Evolutionary conservation across 2,797 vertebrate genomes (phyloP).

Genomic region (Tamandua tetradactyla): DNA sequence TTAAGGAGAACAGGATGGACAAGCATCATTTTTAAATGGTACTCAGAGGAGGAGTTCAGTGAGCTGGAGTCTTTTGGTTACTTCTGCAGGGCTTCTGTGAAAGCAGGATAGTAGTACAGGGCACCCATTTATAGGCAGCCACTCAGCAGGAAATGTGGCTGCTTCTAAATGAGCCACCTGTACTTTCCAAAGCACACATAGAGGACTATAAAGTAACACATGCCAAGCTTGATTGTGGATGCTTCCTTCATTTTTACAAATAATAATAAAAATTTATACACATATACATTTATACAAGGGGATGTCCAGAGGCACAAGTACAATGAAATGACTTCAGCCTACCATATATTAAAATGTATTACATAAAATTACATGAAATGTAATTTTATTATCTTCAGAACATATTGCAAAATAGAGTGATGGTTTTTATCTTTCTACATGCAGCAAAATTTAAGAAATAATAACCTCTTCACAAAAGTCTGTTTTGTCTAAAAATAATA

Average conservation of each 20-base stretch:
- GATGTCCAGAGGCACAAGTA: neutral
- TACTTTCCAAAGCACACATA: neutral
- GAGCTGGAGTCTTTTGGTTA: neutral
- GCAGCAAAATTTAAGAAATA: neutral
- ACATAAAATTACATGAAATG: too few relatives aligned
- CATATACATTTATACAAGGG: neutral
- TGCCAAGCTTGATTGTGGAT: rapidly evolving
- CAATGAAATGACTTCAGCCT: rapidly evolving
- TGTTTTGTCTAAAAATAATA: neutral
- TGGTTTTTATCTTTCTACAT: neutral
- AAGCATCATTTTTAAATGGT: neutral
- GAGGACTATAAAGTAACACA: rapidly evolving
- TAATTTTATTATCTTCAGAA: neutral
- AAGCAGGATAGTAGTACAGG: neutral
- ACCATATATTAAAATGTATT: too few relatives aligned
- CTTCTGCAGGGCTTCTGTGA: neutral
- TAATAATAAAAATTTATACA: too few relatives aligned
- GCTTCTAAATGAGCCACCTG: slow-evolving; percentile 55
- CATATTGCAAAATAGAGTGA: neutral
- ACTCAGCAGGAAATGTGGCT: neutral
- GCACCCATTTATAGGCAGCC: slow-evolving; percentile 60
- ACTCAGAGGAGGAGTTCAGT: neutral
- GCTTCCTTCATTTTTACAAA: neutral
- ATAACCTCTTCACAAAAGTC: neutral
- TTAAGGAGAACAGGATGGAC: rapidly evolving